Evolutionary conservation across 2,888 invertebrate species (phyloP).

Genomic region (Hypsopygia costalis): DNA sequence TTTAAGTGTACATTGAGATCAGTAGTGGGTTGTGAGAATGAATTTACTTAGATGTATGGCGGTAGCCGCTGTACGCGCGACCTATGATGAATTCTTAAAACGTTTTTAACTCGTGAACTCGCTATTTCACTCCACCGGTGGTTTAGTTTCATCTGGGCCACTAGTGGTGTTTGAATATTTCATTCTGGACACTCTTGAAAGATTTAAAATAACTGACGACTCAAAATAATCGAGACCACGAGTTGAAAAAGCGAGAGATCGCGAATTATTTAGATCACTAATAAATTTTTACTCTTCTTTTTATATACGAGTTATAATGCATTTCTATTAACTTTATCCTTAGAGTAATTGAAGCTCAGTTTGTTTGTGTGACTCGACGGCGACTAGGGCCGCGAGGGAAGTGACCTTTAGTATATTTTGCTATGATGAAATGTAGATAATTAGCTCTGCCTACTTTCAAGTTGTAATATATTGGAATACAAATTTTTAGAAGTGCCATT

Average conservation of each 20-base stretch:
- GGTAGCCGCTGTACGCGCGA: no score
- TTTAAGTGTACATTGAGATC: conserved; percentile 24
- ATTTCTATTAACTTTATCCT: conserved; percentile 9
- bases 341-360: conserved; percentile 2
- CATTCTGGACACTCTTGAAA: no score
- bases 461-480: conserved; percentile 26
- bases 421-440: conserved; percentile 16
- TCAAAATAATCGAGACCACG: no score
- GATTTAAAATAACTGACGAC: no score
- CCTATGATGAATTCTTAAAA: no score
- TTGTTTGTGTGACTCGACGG: conserved; percentile 1
- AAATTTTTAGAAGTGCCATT: conserved; percentile 71
- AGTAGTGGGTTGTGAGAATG: conserved; percentile 42
- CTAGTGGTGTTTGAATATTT: conserved; percentile 1
- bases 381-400: conserved; percentile 1
- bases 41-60: conserved; percentile 22
- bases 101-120: no score
- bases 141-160: conserved; percentile 11
- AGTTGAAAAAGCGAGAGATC: neutral
- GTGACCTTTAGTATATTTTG: conserved; percentile 21
- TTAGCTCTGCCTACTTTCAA: conserved; percentile 13
- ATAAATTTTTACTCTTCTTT: conserved; percentile 8
- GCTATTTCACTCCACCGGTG: no score
- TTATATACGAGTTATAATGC: conserved; percentile 10
- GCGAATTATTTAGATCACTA: conserved; percentile 11